Evolutionary conservation across 2,888 invertebrate genomes (phyloP).

Genomic region (Cosmorhoe ocellata): DNA sequence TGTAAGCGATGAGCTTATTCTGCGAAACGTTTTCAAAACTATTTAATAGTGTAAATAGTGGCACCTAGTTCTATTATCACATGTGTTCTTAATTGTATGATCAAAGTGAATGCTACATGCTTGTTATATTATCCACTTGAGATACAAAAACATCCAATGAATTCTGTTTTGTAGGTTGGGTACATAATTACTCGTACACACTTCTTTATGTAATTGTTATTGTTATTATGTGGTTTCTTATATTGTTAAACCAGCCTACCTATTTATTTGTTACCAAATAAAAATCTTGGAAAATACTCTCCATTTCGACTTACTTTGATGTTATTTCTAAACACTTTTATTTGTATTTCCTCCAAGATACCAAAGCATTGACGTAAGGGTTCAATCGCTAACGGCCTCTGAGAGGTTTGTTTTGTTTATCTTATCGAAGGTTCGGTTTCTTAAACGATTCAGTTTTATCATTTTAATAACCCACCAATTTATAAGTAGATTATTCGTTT

Average conservation of each 20-base stretch:
- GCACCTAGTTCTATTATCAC: too few relatives aligned
- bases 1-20: background rate
- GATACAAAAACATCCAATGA: too few relatives aligned
- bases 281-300: constrained; percentile 5
- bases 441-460: constrained; percentile 45
- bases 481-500: constrained; percentile 37
- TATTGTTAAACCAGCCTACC: background rate
- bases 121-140: background rate
- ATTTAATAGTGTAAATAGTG: too few relatives aligned
- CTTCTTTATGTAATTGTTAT: background rate
- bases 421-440: constrained; percentile 49
- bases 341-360: constrained; percentile 43
- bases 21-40: too few relatives aligned
- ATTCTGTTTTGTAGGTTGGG: too few relatives aligned
- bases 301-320: constrained; percentile 26
- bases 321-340: constrained; percentile 35
- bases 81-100: too few relatives aligned
- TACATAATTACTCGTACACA: too few relatives aligned
- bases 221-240: background rate
- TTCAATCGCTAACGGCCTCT: constrained; percentile 25
- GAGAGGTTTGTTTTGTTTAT: constrained; percentile 46
- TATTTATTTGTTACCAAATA: constrained; percentile 9
- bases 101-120: background rate
- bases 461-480: constrained; percentile 40
- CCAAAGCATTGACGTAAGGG: constrained; percentile 32